Base-by-base conservation (phyloP, 2,888 invertebrate genomes). In the Philonicus albiceps region DNA sequence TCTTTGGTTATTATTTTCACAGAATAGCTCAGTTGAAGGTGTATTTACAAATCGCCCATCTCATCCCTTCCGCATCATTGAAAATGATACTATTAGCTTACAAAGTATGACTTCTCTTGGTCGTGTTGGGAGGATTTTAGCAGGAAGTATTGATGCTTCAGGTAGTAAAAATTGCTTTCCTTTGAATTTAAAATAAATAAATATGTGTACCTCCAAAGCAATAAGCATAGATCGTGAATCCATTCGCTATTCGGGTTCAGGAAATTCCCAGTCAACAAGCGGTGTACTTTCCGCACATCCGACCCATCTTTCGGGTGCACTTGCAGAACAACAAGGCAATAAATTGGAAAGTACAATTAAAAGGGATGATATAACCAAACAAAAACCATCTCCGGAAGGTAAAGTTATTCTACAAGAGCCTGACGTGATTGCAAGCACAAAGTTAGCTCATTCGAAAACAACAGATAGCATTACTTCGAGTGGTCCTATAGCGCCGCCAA, bases 361-460 rank as follows among this genome's bases (percentile, higher is more conserved):
- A 81, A 86, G 83, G 40, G 43, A 40, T 27, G 74, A 85, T 1
- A 75, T 74, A 0, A 22, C 5, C 13, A 22, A 75, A 53, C 37
- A 37, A 16, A 55, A 76, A 19, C 8, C 40, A n/a, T 43, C 55
- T 30, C 11, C 19, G 31, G 85, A 87, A 22, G 90, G 87, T 86
- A 89, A 89, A 86, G 90, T 92, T 31, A 90, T 91, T 75, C 88
- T 92, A 30, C 92, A 92, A 88, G 98, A 98, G 92, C 98, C 98
- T 2, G 98, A 98, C 93, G 97, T 98, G 90, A 97, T 98, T 89
- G 97, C 97, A 87, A 98, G 98, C 93, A 97, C 98, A 88, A 98
- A 98, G 91, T 93, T 95, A 86, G 92, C 92, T 88, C 91, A 92
- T 88, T 92, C 92, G 19, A 93, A 92, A 90, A 93, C 92, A 87